phyloP scores from a whole-genome alignment of 2,888 invertebrate species.

The Ennomos fuscantarius region DNA sequence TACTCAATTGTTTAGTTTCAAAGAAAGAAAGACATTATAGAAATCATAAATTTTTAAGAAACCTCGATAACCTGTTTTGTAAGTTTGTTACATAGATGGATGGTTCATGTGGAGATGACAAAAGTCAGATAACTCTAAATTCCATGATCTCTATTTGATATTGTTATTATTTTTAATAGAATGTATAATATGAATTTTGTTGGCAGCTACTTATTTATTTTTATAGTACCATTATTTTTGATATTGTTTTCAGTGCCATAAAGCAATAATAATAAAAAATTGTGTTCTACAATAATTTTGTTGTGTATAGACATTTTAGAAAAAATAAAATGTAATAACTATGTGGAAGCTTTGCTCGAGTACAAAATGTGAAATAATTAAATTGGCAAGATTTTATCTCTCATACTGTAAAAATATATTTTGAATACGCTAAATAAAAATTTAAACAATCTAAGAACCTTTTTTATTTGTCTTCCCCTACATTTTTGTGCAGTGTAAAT shows the following conservation, averaged over 20 bases:
- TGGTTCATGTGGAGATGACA: neutral
- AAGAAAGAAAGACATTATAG: too few relatives aligned
- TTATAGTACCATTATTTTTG: conserved; percentile 15
- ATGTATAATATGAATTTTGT: neutral
- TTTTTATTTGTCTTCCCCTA: neutral
- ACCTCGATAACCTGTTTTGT: too few relatives aligned
- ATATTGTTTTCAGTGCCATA: conserved; percentile 28
- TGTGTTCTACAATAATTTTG: conserved; percentile 4
- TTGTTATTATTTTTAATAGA: neutral
- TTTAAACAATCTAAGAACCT: conserved; percentile 30
- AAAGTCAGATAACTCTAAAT: too few relatives aligned
- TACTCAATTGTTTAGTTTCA: too few relatives aligned
- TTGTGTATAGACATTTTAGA: conserved; percentile 1
- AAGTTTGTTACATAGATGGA: too few relatives aligned
- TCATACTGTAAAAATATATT: conserved; percentile 71
- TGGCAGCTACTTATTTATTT: neutral
- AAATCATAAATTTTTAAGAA: too few relatives aligned
- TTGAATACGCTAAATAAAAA: conserved; percentile 73
- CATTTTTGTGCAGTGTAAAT: neutral
- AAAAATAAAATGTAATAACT: conserved; percentile 12
- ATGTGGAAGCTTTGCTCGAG: conserved; percentile 62
- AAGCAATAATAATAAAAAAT: conserved; percentile 14
- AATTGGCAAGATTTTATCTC: conserved; percentile 59
- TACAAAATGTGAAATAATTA: conserved; percentile 58
- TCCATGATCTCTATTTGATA: neutral